A percentile compares a stretch with the other conserved stretches of the same genome.
Conservation (phyloP, 2,888 invertebrate genomes). For the Drosophila conformis region DNA sequence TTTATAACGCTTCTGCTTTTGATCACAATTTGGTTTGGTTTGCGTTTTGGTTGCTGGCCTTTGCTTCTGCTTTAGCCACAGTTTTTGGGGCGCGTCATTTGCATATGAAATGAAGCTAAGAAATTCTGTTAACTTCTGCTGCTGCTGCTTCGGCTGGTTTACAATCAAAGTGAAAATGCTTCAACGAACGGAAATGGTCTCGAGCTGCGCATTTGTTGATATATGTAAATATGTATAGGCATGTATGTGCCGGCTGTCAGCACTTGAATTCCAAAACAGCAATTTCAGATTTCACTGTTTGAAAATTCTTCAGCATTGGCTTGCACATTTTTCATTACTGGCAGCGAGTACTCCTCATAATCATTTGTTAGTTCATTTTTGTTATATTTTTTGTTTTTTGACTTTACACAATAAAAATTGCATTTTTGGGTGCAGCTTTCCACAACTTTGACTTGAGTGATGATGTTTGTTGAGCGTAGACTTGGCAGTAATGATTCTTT, state of each 20-base stretch:
- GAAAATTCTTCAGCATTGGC: conserved; percentile 56
- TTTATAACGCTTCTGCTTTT: conserved; percentile 32
- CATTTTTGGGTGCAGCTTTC: conserved; percentile 59
- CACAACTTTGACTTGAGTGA: conserved; percentile 46
- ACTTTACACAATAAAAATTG: conserved; percentile 43
- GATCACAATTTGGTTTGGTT: conserved; percentile 23
- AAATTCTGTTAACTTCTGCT: conserved; percentile 47
- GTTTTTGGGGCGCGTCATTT: conserved; percentile 39
- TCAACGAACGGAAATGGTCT: conserved; percentile 57
- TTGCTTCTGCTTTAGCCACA: conserved; percentile 14
- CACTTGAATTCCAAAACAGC: conserved; percentile 50
- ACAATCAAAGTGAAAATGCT: conserved; percentile 58
- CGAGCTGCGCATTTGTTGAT: conserved; percentile 36
- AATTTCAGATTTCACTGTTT: conserved; percentile 56
- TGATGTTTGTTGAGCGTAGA: conserved; percentile 30
- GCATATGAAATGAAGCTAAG: conserved; percentile 55
- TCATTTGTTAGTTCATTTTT: conserved; percentile 55
- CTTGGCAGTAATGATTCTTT: conserved; percentile 38
- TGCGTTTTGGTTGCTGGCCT: neutral
- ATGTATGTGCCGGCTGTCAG: conserved; percentile 38
- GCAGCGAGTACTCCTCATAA: conserved; percentile 20
- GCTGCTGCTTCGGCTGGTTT: conserved; percentile 7
- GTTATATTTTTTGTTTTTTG: conserved; percentile 24
- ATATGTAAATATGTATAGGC: conserved; percentile 17
- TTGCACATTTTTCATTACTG: conserved; percentile 52